These are phyloP conservation scores for Aphis craccivora DNA, from an alignment of 1,140 invertebrate species.

Conservation along the genomic window DNA sequence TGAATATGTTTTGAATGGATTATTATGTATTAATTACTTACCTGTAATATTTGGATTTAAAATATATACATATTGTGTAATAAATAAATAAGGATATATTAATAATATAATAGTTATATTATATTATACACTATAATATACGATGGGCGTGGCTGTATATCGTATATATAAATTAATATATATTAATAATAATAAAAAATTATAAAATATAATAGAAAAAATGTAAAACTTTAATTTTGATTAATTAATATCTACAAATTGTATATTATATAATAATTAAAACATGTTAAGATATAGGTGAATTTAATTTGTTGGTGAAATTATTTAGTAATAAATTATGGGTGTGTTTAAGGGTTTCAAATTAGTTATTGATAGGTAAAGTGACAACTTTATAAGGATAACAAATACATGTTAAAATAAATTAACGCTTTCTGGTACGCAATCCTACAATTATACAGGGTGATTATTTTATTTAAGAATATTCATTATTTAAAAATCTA, in stretches of 20 bases:
- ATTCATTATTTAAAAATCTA: too few species aligned
- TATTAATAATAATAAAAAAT: not conserved
- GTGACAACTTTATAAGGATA: not conserved
- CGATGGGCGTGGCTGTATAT: too few species aligned
- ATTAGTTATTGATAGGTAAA: not conserved
- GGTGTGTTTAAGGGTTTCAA: not conserved
- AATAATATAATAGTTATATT: not conserved
- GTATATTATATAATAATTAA: not conserved
- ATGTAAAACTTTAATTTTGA: not conserved
- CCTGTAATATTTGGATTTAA: not conserved
- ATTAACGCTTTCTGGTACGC: not conserved
- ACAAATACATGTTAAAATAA: not conserved
- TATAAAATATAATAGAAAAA: not conserved
- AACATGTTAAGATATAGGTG: not conserved
- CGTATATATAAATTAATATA: too few species aligned
- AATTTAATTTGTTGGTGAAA: not conserved
- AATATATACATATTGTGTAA: not conserved
- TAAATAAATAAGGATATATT: not conserved
- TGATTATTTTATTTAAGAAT: too few species aligned
- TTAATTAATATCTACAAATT: not conserved
- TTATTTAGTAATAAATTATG: not conserved
- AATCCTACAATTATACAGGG: too few species aligned
- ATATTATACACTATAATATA: too few species aligned
- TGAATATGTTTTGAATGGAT: not conserved
- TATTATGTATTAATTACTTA: not conserved